Base-by-base conservation (phyloP, 2,797 vertebrate species). In the Orientallactaga sibirica region DNA sequence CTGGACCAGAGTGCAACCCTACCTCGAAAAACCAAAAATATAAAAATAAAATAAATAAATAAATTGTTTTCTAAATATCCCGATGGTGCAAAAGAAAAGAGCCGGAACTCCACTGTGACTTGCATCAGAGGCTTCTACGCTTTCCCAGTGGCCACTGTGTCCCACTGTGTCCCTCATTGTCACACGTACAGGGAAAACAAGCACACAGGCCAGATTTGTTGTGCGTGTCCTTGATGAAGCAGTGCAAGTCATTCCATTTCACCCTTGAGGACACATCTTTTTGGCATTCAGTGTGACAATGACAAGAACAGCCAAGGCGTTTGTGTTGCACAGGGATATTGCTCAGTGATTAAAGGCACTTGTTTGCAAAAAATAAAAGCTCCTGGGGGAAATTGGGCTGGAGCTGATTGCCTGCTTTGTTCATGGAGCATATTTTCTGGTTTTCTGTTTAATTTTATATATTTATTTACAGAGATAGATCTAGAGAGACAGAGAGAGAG, bases 281-380 rank as follows among this genome's bases (percentile, higher is more conserved):
- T 77, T 19, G 27, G 43, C 19, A 20, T 73, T 19, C 19, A 48
- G 1, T 52, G 25, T 29, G 29, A 71, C 61, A 68, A 62, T 1
- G 2, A n/a, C 6, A 55, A 22, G 41, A 52, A 20, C 7, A 3
- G 0, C 22, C 12, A 29, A 25, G 0, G 5, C 7, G 19, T 2
- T 16, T 7, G 2, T 14, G 33, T 12, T 14, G 24, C 10, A n/a
- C 20, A 16, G n/a, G 48, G 48, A 8, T 10, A 48, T 48, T 8
- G 48, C 48, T 48, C 48, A 48, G 48, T 48, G 48, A 48, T 48
- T 48, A 48, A 48, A 48, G 48, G 48, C 48, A 48, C 48, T 48
- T 48, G 48, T 48, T 48, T 48, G 48, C 48, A 48, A 48, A n/a
- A n/a, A 25, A 19, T 19, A 25, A 64, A 77, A 78, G 37, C 2